Evolutionary conservation across 2,113 vertebrate genomes (phyloP).

Genomic region (Bufo bufo): DNA sequence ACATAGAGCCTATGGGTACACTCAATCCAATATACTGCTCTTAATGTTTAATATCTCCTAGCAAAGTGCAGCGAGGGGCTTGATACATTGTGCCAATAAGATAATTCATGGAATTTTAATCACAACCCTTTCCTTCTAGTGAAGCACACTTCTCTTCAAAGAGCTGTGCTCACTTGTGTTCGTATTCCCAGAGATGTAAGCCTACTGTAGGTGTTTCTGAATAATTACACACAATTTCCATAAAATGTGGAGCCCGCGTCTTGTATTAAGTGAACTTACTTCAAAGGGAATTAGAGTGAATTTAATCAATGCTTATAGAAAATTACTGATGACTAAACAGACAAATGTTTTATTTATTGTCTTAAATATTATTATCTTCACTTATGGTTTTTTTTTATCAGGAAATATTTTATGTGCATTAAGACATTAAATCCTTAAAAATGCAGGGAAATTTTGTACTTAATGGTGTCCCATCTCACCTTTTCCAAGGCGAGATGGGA

Average conservation of each 20-base stretch:
- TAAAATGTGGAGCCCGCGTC: not conserved
- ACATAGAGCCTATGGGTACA: conserved; percentile 44
- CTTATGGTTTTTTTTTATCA: no score
- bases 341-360: not conserved
- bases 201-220: conserved; percentile 21
- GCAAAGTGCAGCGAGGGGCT: conserved; percentile 32
- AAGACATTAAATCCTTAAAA: no score
- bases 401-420: no score
- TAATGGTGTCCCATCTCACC: no score
- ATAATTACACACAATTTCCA: conserved; percentile 39
- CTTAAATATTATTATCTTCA: no score
- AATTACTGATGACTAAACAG: not conserved
- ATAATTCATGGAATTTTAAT: conserved; percentile 50
- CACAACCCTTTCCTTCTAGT: conserved; percentile 32
- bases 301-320: conserved; percentile 7
- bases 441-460: no score
- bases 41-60: conserved; percentile 48
- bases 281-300: conserved; percentile 27
- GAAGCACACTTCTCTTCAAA: conserved; percentile 31
- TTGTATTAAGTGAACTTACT: conserved; percentile 1
- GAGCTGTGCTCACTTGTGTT: not conserved
- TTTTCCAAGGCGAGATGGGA: no score
- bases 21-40: conserved; percentile 46
- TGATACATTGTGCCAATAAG: conserved; percentile 30
- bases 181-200: conserved; percentile 4